Percentiles rank a stretch among this genome's conserved stretches.
phyloP scores from a whole-genome alignment of 2,888 invertebrate genomes.

The Cerastoderma edule region DNA sequence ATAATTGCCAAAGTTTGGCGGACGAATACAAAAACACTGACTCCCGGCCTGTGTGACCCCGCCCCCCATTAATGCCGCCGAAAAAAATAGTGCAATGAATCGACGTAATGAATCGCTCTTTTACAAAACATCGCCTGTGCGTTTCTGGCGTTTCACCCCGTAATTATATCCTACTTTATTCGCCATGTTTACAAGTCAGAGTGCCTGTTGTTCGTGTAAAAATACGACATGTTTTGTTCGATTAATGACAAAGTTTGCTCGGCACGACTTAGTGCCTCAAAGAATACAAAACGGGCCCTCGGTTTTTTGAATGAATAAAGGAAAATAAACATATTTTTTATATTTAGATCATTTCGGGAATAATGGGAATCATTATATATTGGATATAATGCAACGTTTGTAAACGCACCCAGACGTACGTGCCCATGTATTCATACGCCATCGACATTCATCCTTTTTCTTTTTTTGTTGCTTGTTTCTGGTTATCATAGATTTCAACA shows the following conservation, averaged over 20 bases:
- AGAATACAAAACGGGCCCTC: too few species aligned
- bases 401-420: too few species aligned
- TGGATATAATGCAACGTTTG: too few species aligned
- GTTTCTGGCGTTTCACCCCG: neutral
- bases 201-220: neutral
- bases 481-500: too few species aligned
- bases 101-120: neutral
- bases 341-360: too few species aligned
- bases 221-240: conserved; percentile 14
- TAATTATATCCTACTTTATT: conserved; percentile 20
- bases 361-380: too few species aligned
- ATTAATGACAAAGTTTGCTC: conserved; percentile 4
- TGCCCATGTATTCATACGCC: too few species aligned
- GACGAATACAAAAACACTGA: conserved; percentile 5
- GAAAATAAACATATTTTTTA: too few species aligned
- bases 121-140: too few species aligned
- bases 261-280: neutral
- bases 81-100: neutral
- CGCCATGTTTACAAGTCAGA: conserved; percentile 14
- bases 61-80: conserved; percentile 18
- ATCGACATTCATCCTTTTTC: too few species aligned
- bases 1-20: conserved; percentile 18
- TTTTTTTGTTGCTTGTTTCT: too few species aligned
- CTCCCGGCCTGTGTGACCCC: conserved; percentile 15
- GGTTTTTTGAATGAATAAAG: too few species aligned